Conservation (phyloP, 1,140 invertebrate species). For the Scaptomyza pallida region DNA sequence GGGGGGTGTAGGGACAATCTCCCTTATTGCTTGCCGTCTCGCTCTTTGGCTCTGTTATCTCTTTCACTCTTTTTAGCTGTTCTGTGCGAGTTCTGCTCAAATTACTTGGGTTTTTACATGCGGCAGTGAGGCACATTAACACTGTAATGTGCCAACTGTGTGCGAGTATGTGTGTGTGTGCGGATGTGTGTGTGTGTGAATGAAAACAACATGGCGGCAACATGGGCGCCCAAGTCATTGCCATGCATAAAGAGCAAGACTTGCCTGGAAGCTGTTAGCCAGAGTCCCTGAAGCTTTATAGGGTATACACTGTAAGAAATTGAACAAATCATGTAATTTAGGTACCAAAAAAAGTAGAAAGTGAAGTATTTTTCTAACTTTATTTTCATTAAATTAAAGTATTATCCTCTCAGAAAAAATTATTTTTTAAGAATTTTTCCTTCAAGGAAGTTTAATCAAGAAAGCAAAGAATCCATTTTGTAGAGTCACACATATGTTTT, state of each 20-base stretch:
- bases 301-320: conserved; percentile 5
- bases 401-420: too few relatives aligned
- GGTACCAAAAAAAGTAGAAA: too few relatives aligned
- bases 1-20: conserved; percentile 4
- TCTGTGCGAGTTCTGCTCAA: conserved; percentile 71
- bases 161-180: conserved; percentile 29
- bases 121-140: conserved; percentile 83
- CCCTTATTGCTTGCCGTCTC: neutral
- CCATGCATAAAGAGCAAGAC: conserved; percentile 57
- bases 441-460: too few relatives aligned
- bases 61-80: conserved; percentile 20
- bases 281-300: conserved; percentile 4
- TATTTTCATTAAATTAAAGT: too few relatives aligned
- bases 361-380: too few relatives aligned
- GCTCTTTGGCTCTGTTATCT: neutral
- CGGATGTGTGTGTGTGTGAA: conserved; percentile 9
- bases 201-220: conserved; percentile 77
- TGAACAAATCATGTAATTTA: too few relatives aligned
- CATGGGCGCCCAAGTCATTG: conserved; percentile 64
- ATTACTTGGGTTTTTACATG: conserved; percentile 83
- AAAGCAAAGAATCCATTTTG: too few relatives aligned
- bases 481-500: neutral
- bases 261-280: conserved; percentile 10
- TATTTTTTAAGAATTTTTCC: too few relatives aligned
- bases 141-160: conserved; percentile 83